A percentile compares a stretch with the other conserved stretches of the same genome.
phyloP scores from a whole-genome alignment of 2,113 vertebrate genomes.

The Piaya cayana region DNA sequence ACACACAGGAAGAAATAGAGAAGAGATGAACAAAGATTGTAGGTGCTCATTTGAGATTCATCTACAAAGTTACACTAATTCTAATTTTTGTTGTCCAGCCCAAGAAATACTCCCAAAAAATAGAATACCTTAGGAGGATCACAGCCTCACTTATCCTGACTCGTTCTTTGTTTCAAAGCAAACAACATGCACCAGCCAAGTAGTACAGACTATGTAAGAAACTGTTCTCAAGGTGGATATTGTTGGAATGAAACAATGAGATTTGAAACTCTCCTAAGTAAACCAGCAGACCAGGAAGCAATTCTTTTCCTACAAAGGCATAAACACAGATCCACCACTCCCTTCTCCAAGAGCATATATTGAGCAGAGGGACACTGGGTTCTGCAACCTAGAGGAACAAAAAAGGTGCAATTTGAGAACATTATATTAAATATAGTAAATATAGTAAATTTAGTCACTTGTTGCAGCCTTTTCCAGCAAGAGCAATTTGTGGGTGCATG shows the following conservation, averaged over 20 bases:
- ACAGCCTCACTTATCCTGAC: not conserved
- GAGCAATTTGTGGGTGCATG: not conserved
- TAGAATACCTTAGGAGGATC: not conserved
- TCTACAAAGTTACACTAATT: not conserved
- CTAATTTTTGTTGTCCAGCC: not conserved
- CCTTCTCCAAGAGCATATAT: not conserved
- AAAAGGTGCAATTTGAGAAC: not conserved
- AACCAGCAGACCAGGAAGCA: not conserved
- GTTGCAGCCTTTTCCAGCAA: not conserved
- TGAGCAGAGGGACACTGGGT: fast-evolving
- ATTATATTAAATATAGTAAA: too few relatives aligned
- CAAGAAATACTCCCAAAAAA: not conserved
- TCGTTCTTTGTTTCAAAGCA: not conserved
- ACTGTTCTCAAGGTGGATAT: not conserved
- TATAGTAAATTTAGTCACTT: not conserved
- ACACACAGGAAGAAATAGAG: not conserved
- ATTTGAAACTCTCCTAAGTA: not conserved
- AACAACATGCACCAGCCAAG: not conserved
- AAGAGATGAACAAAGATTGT: not conserved
- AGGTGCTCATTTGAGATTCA: not conserved
- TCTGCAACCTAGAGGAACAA: fast-evolving
- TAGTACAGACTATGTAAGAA: not conserved
- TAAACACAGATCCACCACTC: not conserved
- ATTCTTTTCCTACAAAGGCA: not conserved
- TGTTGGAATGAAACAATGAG: not conserved